Evolutionary conservation across 2,888 invertebrate genomes (phyloP), one percentile per base, ranked within the genome.

Genomic region (Nomada fucata): DNA sequence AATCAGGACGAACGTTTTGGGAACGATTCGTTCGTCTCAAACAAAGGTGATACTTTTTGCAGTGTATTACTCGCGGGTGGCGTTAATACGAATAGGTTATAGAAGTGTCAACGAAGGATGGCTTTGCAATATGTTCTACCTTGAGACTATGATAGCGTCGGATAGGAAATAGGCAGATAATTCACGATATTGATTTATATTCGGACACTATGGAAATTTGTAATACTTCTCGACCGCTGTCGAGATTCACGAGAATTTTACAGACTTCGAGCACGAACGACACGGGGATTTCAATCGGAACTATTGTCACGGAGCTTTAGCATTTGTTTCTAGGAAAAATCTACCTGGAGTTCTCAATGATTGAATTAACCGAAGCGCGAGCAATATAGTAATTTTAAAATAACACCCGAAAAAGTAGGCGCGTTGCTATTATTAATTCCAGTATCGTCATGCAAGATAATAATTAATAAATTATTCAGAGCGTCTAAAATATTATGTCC

Each of bases 171-270:
- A n/a, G n/a, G 1, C n/a, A n/a, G 13, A 15, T 5, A 20, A 26
- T 0, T 11, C 20, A 57, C 13, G 4, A n/a, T 1, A 15, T 23
- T 15, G 42, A 53, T 53, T 23, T 5, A 2, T 7, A 59, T 5
- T 5, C 13, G 1, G 0, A 20, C 47, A 53, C 36, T 9, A 44
- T 63, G 13, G 20, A 15, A n/a, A 53, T 60, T 60, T 50, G 7
- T 2, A 23, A 18, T 42, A 29, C n/a, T 50, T 36, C 42, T 42
- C n/a, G 15, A 13, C 10, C 52, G 4, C 36, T 36, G 50, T 42
- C 23, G 29, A 20, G 36, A 60, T 29, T 20, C 52, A 82, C 82
- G 18, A 55, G 76, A 82, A 82, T 82, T 82, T 82, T 52, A 55
- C 55, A 47, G 60, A 50, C n/a, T 44, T 11, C 26, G 20, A n/a